Conservation (phyloP, 2,888 invertebrate genomes). For the Heliconius charithonia region DNA sequence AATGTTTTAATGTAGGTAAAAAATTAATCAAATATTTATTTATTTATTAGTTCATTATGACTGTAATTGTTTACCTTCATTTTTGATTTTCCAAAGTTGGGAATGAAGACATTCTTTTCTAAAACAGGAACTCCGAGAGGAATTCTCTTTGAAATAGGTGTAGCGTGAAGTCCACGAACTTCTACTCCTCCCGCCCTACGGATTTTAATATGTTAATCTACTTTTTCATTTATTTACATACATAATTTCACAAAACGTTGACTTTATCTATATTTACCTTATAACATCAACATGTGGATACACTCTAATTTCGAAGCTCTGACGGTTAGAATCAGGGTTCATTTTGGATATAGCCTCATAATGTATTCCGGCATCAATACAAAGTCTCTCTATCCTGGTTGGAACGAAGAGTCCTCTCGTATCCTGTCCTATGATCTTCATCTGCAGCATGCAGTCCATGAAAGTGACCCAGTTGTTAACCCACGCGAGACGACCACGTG, state of each 20-base stretch:
- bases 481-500: slow-evolving; percentile 85
- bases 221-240: no score
- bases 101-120: slow-evolving; percentile 89
- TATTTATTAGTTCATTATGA: neutral
- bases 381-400: slow-evolving; percentile 87
- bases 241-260: no score
- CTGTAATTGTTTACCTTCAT: slow-evolving; percentile 62
- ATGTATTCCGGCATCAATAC: slow-evolving; percentile 87
- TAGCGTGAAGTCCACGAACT: slow-evolving; percentile 89
- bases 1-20: neutral
- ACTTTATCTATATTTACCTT: slow-evolving; percentile 57
- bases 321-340: slow-evolving; percentile 72
- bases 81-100: slow-evolving; percentile 80
- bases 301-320: slow-evolving; percentile 76
- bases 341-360: slow-evolving; percentile 77
- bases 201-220: neutral
- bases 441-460: slow-evolving; percentile 95
- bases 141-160: slow-evolving; percentile 87
- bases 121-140: slow-evolving; percentile 89
- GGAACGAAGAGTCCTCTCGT: slow-evolving; percentile 89
- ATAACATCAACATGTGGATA: slow-evolving; percentile 80
- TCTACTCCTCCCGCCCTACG: slow-evolving; percentile 89
- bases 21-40: no score
- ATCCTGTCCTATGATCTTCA: slow-evolving; percentile 88
- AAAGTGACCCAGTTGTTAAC: slow-evolving; percentile 93